These are phyloP conservation scores for Phocoena sinus DNA, from an alignment of 2,113 vertebrate genomes.

Conservation along the genomic window DNA sequence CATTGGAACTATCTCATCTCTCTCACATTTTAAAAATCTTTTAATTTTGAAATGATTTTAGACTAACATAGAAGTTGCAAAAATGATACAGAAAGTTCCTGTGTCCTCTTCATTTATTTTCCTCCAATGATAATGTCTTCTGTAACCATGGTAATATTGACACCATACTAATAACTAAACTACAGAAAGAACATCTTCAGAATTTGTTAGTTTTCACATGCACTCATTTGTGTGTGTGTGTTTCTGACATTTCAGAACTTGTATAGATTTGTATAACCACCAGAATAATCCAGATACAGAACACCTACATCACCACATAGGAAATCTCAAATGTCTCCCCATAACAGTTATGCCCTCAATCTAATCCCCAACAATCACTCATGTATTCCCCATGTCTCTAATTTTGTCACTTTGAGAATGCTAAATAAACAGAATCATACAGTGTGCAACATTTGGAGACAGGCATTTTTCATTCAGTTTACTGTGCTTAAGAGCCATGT, in stretches of 20 bases:
- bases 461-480: background rate
- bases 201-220: background rate
- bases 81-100: background rate
- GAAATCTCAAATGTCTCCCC: background rate
- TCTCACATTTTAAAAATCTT: background rate
- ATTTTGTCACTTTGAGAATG: background rate
- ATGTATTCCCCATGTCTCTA: background rate
- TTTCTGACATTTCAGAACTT: background rate
- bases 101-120: background rate
- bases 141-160: background rate
- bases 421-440: background rate
- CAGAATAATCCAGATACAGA: background rate
- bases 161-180: background rate
- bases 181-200: background rate
- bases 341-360: background rate
- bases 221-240: too few relatives aligned
- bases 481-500: background rate
- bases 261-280: background rate
- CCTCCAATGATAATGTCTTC: background rate
- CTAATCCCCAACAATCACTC: background rate
- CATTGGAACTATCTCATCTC: background rate
- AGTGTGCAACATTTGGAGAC: background rate
- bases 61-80: background rate
- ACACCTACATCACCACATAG: accelerated
- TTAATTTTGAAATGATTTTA: background rate